phyloP scores from a whole-genome alignment of 2,797 vertebrate species.

The Rhinoraja longicauda region DNA sequence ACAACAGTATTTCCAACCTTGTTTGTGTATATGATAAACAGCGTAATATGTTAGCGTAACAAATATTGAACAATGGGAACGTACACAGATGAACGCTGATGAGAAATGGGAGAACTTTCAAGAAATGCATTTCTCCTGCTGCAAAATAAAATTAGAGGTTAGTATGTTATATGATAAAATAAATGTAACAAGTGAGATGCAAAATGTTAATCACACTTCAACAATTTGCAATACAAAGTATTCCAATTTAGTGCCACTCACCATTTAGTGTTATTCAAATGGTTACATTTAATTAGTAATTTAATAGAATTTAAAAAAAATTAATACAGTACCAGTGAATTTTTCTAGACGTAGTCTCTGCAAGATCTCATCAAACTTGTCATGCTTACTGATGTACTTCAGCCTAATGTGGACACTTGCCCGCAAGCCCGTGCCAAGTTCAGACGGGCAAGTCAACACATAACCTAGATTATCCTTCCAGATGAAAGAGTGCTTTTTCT shows the following conservation, averaged over 20 bases:
- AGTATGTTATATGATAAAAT: neutral
- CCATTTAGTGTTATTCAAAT: neutral
- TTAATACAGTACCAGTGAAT: slow-evolving; percentile 29
- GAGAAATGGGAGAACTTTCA: neutral
- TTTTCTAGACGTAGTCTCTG: slow-evolving; percentile 49
- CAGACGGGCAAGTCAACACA: slow-evolving; percentile 59
- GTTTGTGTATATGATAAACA: neutral
- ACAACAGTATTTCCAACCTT: neutral
- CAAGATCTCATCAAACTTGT: slow-evolving; percentile 48
- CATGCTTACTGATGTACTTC: slow-evolving; percentile 50
- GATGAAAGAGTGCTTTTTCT: slow-evolving; percentile 53
- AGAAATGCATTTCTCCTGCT: neutral
- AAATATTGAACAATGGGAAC: neutral
- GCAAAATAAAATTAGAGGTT: neutral
- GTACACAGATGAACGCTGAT: neutral
- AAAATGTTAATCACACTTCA: neutral
- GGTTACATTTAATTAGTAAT: neutral
- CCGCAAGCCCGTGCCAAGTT: slow-evolving; percentile 60
- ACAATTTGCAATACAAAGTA: too few species aligned
- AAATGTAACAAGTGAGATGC: neutral
- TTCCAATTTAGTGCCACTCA: neutral
- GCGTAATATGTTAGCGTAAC: neutral
- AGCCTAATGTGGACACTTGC: slow-evolving; percentile 51
- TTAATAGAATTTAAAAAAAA: neutral
- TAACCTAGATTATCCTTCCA: slow-evolving; percentile 63